Conservation (phyloP, 2,888 invertebrate species). For the Hirtodrosophila trivittata region DNA sequence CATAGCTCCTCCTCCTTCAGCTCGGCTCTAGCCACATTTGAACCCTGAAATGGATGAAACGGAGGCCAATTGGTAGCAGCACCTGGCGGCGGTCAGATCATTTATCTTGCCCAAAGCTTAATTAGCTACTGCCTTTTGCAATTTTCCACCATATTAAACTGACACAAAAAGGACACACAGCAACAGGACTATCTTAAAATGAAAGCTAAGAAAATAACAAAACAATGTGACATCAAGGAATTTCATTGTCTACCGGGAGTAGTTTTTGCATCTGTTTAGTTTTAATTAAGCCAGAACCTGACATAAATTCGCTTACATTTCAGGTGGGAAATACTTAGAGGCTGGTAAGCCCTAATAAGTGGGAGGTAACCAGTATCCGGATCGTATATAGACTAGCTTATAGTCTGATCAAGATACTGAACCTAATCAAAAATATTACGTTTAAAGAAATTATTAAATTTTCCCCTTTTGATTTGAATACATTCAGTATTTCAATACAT, state of each 20-base stretch:
- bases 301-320: conserved; percentile 20
- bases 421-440: too few species aligned
- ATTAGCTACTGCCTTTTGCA: conserved; percentile 65
- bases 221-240: conserved; percentile 13
- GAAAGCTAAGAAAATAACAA: background rate
- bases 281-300: conserved; percentile 41
- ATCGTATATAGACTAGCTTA: too few species aligned
- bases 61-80: conserved; percentile 42
- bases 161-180: conserved; percentile 37
- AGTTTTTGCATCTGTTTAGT: conserved; percentile 8
- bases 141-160: conserved; percentile 74
- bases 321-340: conserved; percentile 29
- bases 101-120: conserved; percentile 61
- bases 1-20: too few species aligned
- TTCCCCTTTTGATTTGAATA: too few species aligned
- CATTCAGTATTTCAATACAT: too few species aligned
- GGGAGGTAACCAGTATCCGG: too few species aligned
- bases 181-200: conserved; percentile 6
- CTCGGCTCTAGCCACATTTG: conserved; percentile 23
- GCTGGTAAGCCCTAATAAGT: too few species aligned
- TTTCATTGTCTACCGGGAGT: conserved; percentile 6
- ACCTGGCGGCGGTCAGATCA: conserved; percentile 68
- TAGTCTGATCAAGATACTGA: too few species aligned
- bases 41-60: conserved; percentile 18
- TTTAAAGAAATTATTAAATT: too few species aligned